Percentiles rank a stretch among this genome's conserved stretches.
These are phyloP conservation scores for Trinectes maculatus DNA, from an alignment of 2,113 vertebrate genomes.

Conservation along the genomic window DNA sequence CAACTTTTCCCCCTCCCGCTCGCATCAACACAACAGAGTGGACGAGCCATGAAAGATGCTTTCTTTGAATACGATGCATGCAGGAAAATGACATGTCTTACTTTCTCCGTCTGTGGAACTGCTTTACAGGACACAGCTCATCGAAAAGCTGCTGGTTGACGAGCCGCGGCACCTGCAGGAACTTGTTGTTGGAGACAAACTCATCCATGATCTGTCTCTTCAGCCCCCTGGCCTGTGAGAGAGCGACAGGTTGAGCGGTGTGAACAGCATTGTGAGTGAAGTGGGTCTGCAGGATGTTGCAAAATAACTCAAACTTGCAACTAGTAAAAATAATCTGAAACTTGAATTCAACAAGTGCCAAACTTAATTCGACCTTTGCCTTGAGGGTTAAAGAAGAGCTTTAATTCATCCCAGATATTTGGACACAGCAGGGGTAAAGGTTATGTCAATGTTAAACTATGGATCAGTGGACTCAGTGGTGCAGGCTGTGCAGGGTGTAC, in stretches of 20 bases:
- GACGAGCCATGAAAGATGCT: neutral
- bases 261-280: neutral
- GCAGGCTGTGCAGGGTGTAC: constrained; percentile 65
- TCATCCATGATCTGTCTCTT: constrained; percentile 93
- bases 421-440: neutral
- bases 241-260: neutral
- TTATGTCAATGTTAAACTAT: neutral
- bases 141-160: constrained; percentile 93
- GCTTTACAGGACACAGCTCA: constrained; percentile 93
- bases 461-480: neutral
- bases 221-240: constrained; percentile 86
- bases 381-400: neutral
- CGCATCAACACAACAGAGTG: no score
- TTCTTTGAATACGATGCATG: neutral
- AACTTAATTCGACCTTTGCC: no score
- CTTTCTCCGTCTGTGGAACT: constrained; percentile 94
- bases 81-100: constrained; percentile 74
- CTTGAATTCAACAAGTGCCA: no score
- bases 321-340: no score
- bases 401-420: neutral
- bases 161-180: constrained; percentile 89
- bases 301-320: no score
- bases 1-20: no score
- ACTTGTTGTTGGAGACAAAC: constrained; percentile 94
- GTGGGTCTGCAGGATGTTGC: neutral